Conservation (phyloP, 2,797 vertebrate genomes). For the Orestias chungarensis region DNA sequence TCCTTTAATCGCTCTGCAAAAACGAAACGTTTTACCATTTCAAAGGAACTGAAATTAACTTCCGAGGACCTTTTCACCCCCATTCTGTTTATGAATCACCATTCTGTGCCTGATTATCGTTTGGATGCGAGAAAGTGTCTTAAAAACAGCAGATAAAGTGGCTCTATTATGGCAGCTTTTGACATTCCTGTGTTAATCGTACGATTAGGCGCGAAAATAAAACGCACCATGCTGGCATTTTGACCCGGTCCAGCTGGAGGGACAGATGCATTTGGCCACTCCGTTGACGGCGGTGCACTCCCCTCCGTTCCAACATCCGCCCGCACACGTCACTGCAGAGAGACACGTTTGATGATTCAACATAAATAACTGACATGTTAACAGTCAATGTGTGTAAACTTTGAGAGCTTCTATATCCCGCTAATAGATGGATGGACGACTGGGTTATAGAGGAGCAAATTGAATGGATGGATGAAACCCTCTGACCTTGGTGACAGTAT, state of each 20-base stretch:
- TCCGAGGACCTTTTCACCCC: neutral
- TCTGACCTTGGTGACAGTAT: conserved; percentile 88
- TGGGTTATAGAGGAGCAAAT: neutral
- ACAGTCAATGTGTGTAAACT: too few relatives aligned
- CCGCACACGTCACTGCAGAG: conserved; percentile 82
- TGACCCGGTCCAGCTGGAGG: conserved; percentile 86
- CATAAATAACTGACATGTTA: neutral
- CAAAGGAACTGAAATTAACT: neutral
- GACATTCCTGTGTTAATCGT: conserved; percentile 17
- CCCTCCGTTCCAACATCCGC: conserved; percentile 87
- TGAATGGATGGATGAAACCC: neutral
- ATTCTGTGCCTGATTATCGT: too few relatives aligned
- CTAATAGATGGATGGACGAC: neutral
- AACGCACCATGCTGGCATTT: conserved; percentile 87
- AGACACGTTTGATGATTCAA: neutral
- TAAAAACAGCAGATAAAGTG: conserved; percentile 29
- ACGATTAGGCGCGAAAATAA: conserved; percentile 22
- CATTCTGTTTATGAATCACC: neutral
- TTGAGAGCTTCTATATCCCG: neutral
- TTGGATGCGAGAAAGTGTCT: conserved; percentile 13
- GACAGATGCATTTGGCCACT: conserved; percentile 84
- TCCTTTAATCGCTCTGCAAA: neutral
- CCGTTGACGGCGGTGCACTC: conserved; percentile 84
- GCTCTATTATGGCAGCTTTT: conserved; percentile 36
- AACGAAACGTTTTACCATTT: neutral